phyloP scores from a whole-genome alignment of 2,797 vertebrate genomes.

The Merluccius polli region DNA sequence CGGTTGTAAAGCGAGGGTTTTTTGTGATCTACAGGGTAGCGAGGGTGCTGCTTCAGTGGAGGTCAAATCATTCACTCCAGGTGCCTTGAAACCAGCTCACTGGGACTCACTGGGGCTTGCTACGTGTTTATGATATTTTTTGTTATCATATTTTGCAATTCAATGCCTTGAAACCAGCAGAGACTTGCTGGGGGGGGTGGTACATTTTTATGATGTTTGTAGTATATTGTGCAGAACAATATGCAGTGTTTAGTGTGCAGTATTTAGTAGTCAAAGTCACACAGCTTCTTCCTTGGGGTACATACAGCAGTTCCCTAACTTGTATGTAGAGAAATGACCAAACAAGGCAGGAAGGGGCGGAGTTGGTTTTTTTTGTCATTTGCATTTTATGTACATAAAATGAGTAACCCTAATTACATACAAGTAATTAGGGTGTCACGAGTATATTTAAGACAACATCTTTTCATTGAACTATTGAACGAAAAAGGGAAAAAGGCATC shows the following conservation, averaged over 20 bases:
- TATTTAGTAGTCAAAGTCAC: neutral
- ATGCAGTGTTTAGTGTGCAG: neutral
- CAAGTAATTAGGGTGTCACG: neutral
- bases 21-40: constrained; percentile 26
- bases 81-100: constrained; percentile 14
- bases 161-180: too few species aligned
- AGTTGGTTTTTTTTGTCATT: neutral
- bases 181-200: too few species aligned
- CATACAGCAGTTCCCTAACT: neutral
- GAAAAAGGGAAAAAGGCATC: neutral
- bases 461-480: neutral
- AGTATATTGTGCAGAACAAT: constrained; percentile 2
- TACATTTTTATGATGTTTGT: too few species aligned
- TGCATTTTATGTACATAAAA: neutral
- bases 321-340: too few species aligned
- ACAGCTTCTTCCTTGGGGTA: neutral
- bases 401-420: too few species aligned
- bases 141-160: too few species aligned
- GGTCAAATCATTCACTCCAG: constrained; percentile 18
- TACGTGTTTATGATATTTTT: too few species aligned
- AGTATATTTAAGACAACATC: too few species aligned
- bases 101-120: too few species aligned
- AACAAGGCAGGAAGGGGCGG: neutral
- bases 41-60: constrained; percentile 10
- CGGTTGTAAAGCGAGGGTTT: constrained; percentile 35